A percentile compares a stretch with the other conserved stretches of the same genome.
These are phyloP conservation scores for Salarias fasciatus DNA, from an alignment of 2,797 vertebrate genomes.

Conservation along the genomic window DNA sequence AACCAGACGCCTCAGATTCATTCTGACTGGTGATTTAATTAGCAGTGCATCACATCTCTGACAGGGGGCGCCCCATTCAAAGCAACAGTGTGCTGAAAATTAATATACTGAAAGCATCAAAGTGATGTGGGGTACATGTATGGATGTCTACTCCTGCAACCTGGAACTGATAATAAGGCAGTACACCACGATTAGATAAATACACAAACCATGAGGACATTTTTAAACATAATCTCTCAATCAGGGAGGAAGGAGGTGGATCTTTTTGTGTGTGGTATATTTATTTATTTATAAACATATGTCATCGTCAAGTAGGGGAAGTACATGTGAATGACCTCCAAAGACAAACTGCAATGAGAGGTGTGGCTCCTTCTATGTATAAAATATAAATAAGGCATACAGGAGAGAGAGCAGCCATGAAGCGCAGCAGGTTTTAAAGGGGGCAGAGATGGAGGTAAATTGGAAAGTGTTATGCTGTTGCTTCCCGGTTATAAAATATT, in stretches of 20 bases:
- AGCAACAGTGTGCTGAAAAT: slow-evolving; percentile 31
- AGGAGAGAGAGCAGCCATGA: slow-evolving; percentile 26
- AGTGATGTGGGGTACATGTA: slow-evolving; percentile 6
- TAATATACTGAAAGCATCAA: slow-evolving; percentile 32
- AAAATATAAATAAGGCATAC: slow-evolving; percentile 21
- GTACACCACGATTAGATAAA: slow-evolving; percentile 15
- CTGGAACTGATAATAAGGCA: slow-evolving; percentile 1
- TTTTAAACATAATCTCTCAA: slow-evolving; percentile 19
- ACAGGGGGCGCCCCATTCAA: slow-evolving; percentile 65
- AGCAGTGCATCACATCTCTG: slow-evolving; percentile 23
- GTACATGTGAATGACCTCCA: slow-evolving; percentile 34
- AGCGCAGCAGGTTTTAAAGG: slow-evolving; percentile 50
- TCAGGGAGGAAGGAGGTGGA: background rate
- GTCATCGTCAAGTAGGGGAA: slow-evolving; percentile 15
- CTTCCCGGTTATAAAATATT: slow-evolving; percentile 47
- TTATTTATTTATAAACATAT: too few species aligned
- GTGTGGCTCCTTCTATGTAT: slow-evolving; percentile 17
- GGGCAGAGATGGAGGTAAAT: slow-evolving; percentile 61
- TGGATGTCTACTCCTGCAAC: slow-evolving; percentile 23
- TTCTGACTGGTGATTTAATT: background rate
- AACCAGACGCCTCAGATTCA: too few species aligned
- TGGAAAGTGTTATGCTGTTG: slow-evolving; percentile 47
- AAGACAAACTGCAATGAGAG: slow-evolving; percentile 3
- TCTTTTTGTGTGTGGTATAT: too few species aligned
- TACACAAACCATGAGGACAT: slow-evolving; percentile 22